These are phyloP conservation scores for Agrotis ipsilon DNA, from an alignment of 2,888 invertebrate genomes.

Conservation along the genomic window DNA sequence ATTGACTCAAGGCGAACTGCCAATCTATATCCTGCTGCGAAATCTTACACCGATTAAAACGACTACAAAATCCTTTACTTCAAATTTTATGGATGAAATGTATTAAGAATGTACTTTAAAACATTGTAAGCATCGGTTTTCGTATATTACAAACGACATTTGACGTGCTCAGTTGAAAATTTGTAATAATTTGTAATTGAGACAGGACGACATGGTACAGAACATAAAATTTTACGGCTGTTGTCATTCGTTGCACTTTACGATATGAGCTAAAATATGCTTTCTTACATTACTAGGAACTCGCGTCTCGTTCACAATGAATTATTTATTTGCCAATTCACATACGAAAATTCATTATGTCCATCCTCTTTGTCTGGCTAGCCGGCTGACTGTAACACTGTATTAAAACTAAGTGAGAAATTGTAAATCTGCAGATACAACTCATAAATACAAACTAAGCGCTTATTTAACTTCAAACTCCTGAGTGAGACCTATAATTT, in stretches of 20 bases:
- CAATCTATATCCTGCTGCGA: conserved; percentile 33
- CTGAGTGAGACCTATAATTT: conserved; percentile 68
- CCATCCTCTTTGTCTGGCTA: conserved; percentile 76
- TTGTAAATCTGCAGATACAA: conserved; percentile 77
- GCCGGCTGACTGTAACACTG: conserved; percentile 73
- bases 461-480: conserved; percentile 73
- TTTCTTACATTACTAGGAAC: conserved; percentile 85
- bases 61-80: conserved; percentile 43
- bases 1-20: conserved; percentile 37
- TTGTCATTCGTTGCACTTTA: conserved; percentile 88
- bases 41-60: conserved; percentile 27
- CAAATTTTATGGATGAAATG: conserved; percentile 59
- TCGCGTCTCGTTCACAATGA: conserved; percentile 80
- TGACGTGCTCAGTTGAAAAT: conserved; percentile 77
- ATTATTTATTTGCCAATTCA: conserved; percentile 87
- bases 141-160: conserved; percentile 78
- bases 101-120: conserved; percentile 57
- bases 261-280: conserved; percentile 87
- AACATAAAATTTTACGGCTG: conserved; percentile 87
- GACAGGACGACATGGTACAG: conserved; percentile 80
- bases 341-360: conserved; percentile 83
- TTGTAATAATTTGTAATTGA: conserved; percentile 90
- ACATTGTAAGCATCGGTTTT: conserved; percentile 78
- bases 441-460: conserved; percentile 76
- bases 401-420: conserved; percentile 78